Base-by-base conservation (phyloP, 2,113 vertebrate species). In the Climacteris rufus region DNA sequence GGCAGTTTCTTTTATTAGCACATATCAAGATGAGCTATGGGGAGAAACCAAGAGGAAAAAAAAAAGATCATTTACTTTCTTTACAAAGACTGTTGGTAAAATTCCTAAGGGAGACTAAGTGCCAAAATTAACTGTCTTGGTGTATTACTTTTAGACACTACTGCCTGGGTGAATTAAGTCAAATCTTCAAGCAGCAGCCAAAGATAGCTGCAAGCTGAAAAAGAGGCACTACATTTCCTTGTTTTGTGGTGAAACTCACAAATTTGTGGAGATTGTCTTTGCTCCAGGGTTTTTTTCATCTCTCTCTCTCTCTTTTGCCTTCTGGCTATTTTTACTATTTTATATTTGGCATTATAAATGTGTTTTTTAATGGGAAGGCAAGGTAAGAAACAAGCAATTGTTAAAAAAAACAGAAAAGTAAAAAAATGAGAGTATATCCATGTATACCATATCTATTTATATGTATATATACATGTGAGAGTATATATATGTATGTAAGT, bases 41-140 rank as follows among this genome's bases (percentile, higher is more conserved):
- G 66, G 82, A 68, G 86, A 94, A 96, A 92, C 44, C 18, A 64
- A 94, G 94, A 96, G 40, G 77, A 68, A 93, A 85, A 94, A 85
- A 94, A 93, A 80, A 90, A 65, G 61, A 93, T 87, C 4, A 96
- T 92, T 96, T 97, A 97, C 96, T 97, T 97, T 97, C 90, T 97
- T 97, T 97, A 83, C 93, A 92, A 97, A 96, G 84, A 91, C 90
- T 93, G 90, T 95, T 97, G 94, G 96, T 98, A 96, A 98, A 97
- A 98, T 97, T 98, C 97, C 97, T 97, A 94, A 94, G 96, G 94
- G 97, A 98, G 72, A 92, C 85, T 68, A 94, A 97, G 86, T 97
- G 97, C 96, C 97, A 97, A 97, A 98, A 98, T 97, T 92, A 96
- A 97, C 96, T 97, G 94, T 97, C 96, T 97, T 94, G 91, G 96